Conservation (phyloP, 2,113 vertebrate species). For the Mustelus asterias region DNA sequence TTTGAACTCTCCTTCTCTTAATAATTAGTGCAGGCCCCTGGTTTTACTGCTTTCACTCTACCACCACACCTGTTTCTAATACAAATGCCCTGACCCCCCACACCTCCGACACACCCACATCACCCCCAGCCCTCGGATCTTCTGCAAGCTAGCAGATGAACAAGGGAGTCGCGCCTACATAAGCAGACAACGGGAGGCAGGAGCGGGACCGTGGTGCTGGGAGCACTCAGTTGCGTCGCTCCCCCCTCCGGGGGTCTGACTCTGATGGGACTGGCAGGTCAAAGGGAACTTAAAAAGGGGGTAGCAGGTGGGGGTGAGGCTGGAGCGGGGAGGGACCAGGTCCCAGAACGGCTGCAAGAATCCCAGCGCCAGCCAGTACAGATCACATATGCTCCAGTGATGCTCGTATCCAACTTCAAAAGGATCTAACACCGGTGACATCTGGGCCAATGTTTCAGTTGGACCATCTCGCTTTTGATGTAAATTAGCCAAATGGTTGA, state of each 20-base stretch:
- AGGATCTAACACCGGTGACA: background rate
- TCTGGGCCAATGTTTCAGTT: background rate
- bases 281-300: background rate
- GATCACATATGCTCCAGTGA: background rate
- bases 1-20: too few relatives aligned
- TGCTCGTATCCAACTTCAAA: background rate
- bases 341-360: background rate
- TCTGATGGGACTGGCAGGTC: background rate
- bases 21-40: too few relatives aligned
- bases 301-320: background rate
- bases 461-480: slow-evolving; percentile 20
- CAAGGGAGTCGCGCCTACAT: too few relatives aligned
- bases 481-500: slow-evolving; percentile 33
- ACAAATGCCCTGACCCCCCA: too few relatives aligned
- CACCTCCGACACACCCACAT: too few relatives aligned
- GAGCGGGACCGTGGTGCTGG: background rate
- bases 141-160: too few relatives aligned
- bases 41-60: too few relatives aligned
- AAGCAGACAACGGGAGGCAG: background rate
- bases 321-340: background rate
- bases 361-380: background rate
- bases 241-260: background rate
- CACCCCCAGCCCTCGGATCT: too few relatives aligned
- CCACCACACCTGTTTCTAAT: too few relatives aligned
- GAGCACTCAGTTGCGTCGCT: background rate